Percentiles rank a stretch among this genome's conserved stretches.
Evolutionary conservation across 2,113 vertebrate species (phyloP).

Genomic region (Atrichornis clamosus): DNA sequence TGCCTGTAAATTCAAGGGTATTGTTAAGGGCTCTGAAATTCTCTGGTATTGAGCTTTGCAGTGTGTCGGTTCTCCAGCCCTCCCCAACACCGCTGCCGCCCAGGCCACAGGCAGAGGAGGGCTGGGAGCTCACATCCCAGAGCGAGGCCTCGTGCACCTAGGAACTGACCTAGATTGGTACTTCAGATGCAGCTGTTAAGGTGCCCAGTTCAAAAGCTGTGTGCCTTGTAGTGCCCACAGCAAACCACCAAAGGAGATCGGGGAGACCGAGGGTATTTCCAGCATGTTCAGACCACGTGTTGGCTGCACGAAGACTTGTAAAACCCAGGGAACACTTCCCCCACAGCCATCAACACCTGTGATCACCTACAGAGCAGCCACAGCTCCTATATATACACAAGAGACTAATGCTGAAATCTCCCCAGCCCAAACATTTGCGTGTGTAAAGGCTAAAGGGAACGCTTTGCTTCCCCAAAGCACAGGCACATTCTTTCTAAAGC

Average conservation of each 20-base stretch:
- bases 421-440: too few species aligned
- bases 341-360: neutral
- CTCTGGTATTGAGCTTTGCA: accelerated
- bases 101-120: neutral
- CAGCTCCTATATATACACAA: neutral
- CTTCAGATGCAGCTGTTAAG: neutral
- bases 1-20: neutral
- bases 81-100: neutral
- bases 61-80: neutral
- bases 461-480: neutral
- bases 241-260: neutral
- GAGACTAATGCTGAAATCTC: neutral
- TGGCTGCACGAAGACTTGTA: neutral
- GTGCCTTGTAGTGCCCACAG: neutral
- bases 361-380: neutral
- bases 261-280: neutral
- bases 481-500: neutral
- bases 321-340: neutral
- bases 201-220: neutral
- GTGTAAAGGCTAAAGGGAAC: neutral
- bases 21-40: neutral
- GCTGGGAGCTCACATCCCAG: neutral
- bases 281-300: accelerated
- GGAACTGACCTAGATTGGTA: neutral
- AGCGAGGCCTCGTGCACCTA: accelerated